Conservation (phyloP, 1,140 invertebrate species). For the Eriosoma lanigerum region DNA sequence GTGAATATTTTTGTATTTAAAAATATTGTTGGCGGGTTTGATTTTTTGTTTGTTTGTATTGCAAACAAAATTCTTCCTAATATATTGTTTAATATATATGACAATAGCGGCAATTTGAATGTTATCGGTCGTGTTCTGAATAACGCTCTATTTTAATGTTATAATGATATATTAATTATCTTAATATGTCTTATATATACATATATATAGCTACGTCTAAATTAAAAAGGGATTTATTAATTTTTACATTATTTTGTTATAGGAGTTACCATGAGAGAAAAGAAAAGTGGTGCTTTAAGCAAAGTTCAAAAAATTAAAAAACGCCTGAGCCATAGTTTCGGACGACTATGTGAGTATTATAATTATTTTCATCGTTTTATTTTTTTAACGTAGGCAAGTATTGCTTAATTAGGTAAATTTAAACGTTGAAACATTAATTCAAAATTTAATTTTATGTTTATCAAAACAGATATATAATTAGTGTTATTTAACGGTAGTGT, state of each 20-base stretch:
- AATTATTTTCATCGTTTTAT: background rate
- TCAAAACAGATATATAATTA: background rate
- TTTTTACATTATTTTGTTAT: conserved; percentile 53
- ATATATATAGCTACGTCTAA: too few relatives aligned
- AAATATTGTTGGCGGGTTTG: background rate
- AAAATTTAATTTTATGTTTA: too few relatives aligned
- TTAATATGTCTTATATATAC: too few relatives aligned
- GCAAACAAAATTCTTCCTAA: too few relatives aligned
- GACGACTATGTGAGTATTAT: conserved; percentile 81
- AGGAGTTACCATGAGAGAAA: conserved; percentile 87
- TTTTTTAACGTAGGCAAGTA: too few relatives aligned
- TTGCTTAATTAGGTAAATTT: background rate
- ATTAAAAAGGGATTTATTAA: background rate
- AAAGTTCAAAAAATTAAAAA: conserved; percentile 88
- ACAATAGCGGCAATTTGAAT: too few relatives aligned
- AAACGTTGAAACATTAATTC: background rate
- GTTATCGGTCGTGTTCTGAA: too few relatives aligned
- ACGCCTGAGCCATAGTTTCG: conserved; percentile 86
- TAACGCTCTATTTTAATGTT: too few relatives aligned
- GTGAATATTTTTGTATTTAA: conserved; percentile 5
- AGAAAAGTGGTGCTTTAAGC: conserved; percentile 82
- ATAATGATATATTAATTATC: too few relatives aligned
- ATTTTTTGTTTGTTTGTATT: background rate
- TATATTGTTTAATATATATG: too few relatives aligned
- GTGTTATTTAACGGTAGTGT: conserved; percentile 3